Base-by-base conservation (phyloP, 2,113 vertebrate species). In the Narcine bancroftii region DNA sequence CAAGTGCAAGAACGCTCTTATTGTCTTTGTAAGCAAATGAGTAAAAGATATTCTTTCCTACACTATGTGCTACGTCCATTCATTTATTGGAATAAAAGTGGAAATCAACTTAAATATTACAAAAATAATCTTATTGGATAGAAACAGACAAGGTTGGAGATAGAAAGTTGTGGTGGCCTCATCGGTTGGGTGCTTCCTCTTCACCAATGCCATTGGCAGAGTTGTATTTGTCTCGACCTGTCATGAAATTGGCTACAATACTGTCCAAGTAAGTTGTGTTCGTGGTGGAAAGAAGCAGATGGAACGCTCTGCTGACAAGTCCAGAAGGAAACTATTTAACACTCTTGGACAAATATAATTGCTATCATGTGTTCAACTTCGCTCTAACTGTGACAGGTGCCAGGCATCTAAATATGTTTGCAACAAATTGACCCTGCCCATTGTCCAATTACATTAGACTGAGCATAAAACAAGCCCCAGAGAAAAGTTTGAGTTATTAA, bases 401-500 rank as follows among this genome's bases (percentile, higher is more conserved):
- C 92, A 72, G 60, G 91, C 92, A 69, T 93, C 50, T 15, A 92
- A 42, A 39, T 47, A 36, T 45, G 42, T 63, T 45, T 77, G 36
- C 21, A 65, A 56, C 71, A 87, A 69, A 81, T n/a, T 63, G 76
- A n/a, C 24, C n/a, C 36, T 42, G 69, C 65, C 77, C 65, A 73
- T 92, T 92, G 92, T 92, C 92, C 76, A 73, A 89, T 81, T 53
- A 72, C 26, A 92, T 93, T 92, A 93, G 56, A 73, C 42, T 81
- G 26, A 71, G 50, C 63, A 39, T 26, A 91, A 72, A 19, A 29
- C 45, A 60, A 85, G 72, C 39, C 69, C 56, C 36, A 53, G 50
- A 65, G 79, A 92, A 69, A 63, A 29, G 10, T 69, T 33, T 47
- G 65, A 42, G 56, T 92, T 92, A 85, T 85, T 92, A 83, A 79